Evolutionary conservation across 2,888 invertebrate species (phyloP), one percentile per base, ranked within the genome.

Genomic region (Balanococcus diminutus): DNA sequence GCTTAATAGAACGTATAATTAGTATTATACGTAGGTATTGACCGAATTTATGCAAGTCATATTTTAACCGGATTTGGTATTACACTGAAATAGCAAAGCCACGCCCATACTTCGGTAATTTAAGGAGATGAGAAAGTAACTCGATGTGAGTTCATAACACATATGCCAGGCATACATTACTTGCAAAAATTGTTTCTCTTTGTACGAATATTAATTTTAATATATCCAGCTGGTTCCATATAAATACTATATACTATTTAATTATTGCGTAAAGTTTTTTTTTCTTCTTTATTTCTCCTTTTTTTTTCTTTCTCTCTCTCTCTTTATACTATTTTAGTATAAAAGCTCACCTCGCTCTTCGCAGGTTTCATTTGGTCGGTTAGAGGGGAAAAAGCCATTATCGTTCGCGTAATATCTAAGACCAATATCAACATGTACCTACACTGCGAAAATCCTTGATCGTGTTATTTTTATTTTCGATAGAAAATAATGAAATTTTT

Each of bases 61-160:
- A 84, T 84, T 75, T 84, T 84, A 84, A 84, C 84, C 84, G 84
- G 84, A 84, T 84, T 84, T 84, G 84, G 84, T 84, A 84, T 82
- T 82, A 82, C 82, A 56, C 51, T 51, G 82, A 82, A 67, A 36
- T 67, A 67, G 84, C 67, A 28, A 84, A 84, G 84, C 72, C 84
- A 84, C 84, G 84, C 84, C 84, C 67, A 39, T 42, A 42, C 84
- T 75, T 84, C 75, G 56, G 84, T 75, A 84, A 84, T 84, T 84
- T 84, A 84, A 84, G 84, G 84, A 84, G 84, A 84, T 84, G 84
- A 84, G 75, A 84, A 84, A 84, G 84, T 84, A 84, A 84, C 84
- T 84, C 84, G 84, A 84, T 84, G 75, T 72, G 72, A 84, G 84
- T 61, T 84, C 67, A 36, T 84, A 56, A 84, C 51, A 84, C 36